Conservation (phyloP, 2,888 invertebrate genomes). For the Conops quadrifasciatus region DNA sequence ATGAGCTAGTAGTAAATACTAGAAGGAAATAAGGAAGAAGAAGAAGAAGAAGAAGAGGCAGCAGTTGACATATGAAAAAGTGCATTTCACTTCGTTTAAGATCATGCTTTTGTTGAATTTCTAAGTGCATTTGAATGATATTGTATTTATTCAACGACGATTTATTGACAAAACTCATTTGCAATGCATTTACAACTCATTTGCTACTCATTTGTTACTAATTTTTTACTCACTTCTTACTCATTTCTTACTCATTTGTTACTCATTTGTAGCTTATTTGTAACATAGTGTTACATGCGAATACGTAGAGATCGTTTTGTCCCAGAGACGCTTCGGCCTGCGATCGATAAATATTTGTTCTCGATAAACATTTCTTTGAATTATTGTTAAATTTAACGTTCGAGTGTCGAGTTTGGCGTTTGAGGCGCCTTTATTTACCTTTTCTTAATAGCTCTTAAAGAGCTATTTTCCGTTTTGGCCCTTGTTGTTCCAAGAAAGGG, state of each 20-base stretch:
- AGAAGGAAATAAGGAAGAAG: not conserved
- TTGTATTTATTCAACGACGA: conserved; percentile 13
- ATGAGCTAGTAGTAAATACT: not conserved
- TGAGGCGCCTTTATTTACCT: conserved; percentile 30
- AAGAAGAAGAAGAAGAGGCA: not conserved
- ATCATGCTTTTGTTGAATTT: not conserved
- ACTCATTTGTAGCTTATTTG: too few species aligned
- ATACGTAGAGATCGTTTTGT: too few species aligned
- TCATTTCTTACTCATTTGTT: not conserved
- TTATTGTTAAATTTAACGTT: not conserved
- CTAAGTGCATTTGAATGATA: not conserved
- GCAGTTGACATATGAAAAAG: not conserved
- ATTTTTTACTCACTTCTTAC: not conserved
- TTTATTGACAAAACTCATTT: conserved; percentile 26
- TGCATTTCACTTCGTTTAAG: conserved; percentile 13
- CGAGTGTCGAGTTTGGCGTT: not conserved
- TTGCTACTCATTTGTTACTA: conserved; percentile 13
- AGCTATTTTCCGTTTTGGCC: too few species aligned
- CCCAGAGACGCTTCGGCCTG: conserved; percentile 18
- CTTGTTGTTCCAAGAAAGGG: too few species aligned
- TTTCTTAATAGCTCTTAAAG: not conserved
- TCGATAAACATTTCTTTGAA: not conserved
- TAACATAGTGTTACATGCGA: too few species aligned
- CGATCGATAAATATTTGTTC: conserved; percentile 21
- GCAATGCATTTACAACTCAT: conserved; percentile 9